Evolutionary conservation across 2,888 invertebrate species (phyloP).

Genomic region (Chrysomela aeneicollis): DNA sequence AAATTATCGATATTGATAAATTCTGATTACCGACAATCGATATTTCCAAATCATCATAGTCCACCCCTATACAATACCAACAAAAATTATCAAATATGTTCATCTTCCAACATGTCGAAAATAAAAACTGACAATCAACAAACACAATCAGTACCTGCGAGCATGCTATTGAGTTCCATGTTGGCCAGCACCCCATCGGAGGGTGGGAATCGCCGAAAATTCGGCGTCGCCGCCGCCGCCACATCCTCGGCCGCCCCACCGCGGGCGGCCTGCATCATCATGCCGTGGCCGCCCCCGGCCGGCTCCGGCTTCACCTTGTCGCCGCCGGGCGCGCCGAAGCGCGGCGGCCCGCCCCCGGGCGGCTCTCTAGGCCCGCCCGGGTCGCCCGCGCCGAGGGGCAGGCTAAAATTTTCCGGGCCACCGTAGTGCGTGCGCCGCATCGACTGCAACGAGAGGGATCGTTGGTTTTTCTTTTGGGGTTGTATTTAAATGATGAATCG

Average conservation of each 20-base stretch:
- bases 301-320: slow-evolving; percentile 60
- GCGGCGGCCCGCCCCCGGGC: slow-evolving; percentile 61
- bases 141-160: too few species aligned
- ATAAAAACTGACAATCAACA: too few species aligned
- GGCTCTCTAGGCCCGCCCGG: slow-evolving; percentile 67
- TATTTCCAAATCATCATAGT: too few species aligned
- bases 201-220: slow-evolving; percentile 59
- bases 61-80: too few species aligned
- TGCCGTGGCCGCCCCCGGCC: slow-evolving; percentile 47
- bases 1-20: too few species aligned
- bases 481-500: too few species aligned
- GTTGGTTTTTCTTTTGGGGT: neutral
- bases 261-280: slow-evolving; percentile 55
- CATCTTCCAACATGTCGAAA: too few species aligned
- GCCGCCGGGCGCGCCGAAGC: slow-evolving; percentile 56
- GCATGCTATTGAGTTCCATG: slow-evolving; percentile 57
- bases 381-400: slow-evolving; percentile 74
- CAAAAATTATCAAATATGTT: too few species aligned
- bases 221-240: slow-evolving; percentile 51
- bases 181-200: slow-evolving; percentile 54
- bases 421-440: slow-evolving; percentile 63
- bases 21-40: too few species aligned
- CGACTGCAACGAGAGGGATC: slow-evolving; percentile 58
- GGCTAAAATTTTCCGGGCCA: slow-evolving; percentile 66
- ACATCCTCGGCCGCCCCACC: slow-evolving; percentile 48